Evolutionary conservation across 2,888 invertebrate genomes (phyloP).

Genomic region (Smittia aterrima): DNA sequence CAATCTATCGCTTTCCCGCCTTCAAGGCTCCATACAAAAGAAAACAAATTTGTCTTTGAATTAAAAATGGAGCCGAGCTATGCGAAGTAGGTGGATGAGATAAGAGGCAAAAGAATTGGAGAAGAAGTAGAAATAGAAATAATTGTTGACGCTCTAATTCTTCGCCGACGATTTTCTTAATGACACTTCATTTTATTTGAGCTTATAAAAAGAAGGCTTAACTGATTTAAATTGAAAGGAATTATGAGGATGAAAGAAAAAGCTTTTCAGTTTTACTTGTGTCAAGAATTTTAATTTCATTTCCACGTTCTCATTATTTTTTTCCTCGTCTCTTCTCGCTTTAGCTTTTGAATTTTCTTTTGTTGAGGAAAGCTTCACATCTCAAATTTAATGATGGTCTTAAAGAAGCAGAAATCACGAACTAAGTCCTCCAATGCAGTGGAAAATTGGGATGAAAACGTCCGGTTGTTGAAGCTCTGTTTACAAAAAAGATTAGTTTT

Average conservation of each 20-base stretch:
- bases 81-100: background rate
- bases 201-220: background rate
- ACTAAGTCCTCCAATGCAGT: constrained; percentile 16
- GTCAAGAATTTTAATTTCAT: constrained; percentile 38
- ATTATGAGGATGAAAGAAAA: background rate
- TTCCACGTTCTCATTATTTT: constrained; percentile 36
- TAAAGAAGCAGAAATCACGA: background rate
- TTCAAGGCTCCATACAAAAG: background rate
- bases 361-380: background rate
- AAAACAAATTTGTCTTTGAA: background rate
- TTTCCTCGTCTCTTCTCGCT: background rate
- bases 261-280: background rate
- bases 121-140: background rate
- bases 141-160: background rate
- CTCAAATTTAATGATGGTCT: constrained; percentile 3
- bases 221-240: constrained; percentile 26
- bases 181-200: background rate
- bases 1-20: background rate
- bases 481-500: constrained; percentile 35
- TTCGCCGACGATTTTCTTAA: background rate
- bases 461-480: background rate
- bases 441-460: constrained; percentile 22
- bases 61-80: background rate
- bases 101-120: background rate
- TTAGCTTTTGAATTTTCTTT: background rate